phyloP scores from a whole-genome alignment of 2,888 invertebrate genomes.

The Ectemnius lituratus region DNA sequence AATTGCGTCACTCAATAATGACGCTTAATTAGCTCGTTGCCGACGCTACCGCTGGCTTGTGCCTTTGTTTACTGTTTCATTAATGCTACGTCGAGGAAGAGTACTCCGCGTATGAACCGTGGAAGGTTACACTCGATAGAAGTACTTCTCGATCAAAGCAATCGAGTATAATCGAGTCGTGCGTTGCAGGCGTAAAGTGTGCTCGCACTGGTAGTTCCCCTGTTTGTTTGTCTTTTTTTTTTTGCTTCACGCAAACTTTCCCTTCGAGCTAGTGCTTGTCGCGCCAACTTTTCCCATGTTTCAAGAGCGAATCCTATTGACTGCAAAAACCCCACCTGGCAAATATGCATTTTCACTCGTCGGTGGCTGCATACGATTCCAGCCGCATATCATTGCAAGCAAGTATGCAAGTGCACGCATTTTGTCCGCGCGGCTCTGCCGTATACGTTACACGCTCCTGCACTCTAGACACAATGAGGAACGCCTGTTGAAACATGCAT shows the following conservation, averaged over 20 bases:
- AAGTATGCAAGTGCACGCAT: too few relatives aligned
- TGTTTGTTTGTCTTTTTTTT: neutral
- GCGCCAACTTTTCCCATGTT: too few relatives aligned
- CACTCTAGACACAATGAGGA: too few relatives aligned
- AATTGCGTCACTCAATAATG: constrained; percentile 13
- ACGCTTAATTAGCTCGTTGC: constrained; percentile 11
- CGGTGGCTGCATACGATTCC: too few relatives aligned
- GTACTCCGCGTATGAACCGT: neutral
- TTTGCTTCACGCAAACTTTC: constrained; percentile 8
- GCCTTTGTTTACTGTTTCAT: constrained; percentile 3
- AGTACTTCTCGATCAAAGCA: neutral
- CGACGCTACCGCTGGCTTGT: neutral
- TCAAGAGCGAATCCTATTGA: too few relatives aligned
- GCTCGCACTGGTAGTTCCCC: neutral
- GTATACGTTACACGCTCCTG: too few relatives aligned
- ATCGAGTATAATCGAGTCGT: neutral
- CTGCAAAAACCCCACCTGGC: too few relatives aligned
- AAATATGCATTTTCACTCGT: too few relatives aligned
- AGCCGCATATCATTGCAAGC: too few relatives aligned
- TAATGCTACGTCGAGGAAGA: neutral
- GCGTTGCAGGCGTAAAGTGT: neutral
- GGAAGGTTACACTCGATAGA: neutral
- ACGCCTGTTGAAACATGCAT: too few relatives aligned
- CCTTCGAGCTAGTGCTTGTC: too few relatives aligned
- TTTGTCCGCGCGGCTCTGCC: too few relatives aligned